Evolutionary conservation across 2,888 invertebrate genomes (phyloP).

Genomic region (Parasteatoda lunata): DNA sequence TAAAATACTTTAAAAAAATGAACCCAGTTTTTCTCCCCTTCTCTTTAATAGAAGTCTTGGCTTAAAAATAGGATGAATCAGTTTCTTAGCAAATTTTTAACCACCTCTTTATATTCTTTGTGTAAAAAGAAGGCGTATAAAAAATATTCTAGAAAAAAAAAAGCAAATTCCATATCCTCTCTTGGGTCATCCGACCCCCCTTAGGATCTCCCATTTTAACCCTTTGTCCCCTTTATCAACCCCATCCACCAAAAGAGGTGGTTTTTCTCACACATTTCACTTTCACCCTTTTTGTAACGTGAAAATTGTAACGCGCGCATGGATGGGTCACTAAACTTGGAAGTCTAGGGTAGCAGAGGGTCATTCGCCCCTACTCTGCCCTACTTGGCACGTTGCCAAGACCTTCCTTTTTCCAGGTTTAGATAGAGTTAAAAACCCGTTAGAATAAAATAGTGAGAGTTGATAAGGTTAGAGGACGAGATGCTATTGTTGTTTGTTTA

Average conservation of each 20-base stretch:
- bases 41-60: no score
- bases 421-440: conserved; percentile 4
- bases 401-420: conserved; percentile 24
- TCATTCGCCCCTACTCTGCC: conserved; percentile 56
- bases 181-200: conserved; percentile 35
- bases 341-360: conserved; percentile 31
- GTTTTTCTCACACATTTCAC: conserved; percentile 45
- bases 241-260: conserved; percentile 34
- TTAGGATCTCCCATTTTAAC: background rate
- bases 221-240: background rate
- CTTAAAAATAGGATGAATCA: no score
- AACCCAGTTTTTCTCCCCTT: no score
- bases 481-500: background rate
- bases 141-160: background rate
- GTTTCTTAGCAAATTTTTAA: no score
- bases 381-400: conserved; percentile 41
- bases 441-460: background rate
- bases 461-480: no score
- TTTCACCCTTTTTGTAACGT: background rate
- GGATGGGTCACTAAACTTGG: conserved; percentile 50
- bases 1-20: no score
- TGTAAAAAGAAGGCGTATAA: no score
- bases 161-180: conserved; percentile 25
- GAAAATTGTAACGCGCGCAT: background rate
- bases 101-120: no score